These are phyloP conservation scores for Helogale parvula DNA, from an alignment of 2,113 vertebrate species.

Conservation along the genomic window DNA sequence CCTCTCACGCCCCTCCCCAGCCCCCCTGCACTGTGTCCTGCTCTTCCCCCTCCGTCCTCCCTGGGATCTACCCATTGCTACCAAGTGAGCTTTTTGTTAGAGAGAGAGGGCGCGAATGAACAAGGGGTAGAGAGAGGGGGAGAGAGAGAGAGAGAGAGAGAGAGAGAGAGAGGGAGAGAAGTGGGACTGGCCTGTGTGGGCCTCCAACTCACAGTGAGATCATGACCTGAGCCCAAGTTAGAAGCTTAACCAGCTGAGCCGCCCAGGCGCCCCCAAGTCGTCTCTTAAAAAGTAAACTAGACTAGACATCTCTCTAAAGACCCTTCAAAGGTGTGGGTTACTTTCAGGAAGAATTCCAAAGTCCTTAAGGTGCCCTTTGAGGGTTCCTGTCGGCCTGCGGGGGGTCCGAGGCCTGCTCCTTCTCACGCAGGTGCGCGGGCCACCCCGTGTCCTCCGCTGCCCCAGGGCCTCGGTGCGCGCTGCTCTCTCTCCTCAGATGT, in stretches of 20 bases:
- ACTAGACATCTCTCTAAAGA: not conserved
- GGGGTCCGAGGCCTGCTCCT: not conserved
- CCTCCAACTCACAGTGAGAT: too few species aligned
- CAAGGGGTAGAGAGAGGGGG: too few species aligned
- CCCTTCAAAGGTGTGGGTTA: not conserved
- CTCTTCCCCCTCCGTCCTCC: not conserved
- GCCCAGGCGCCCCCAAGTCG: too few species aligned
- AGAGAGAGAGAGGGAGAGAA: too few species aligned
- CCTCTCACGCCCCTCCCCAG: not conserved
- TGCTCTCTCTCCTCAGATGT: not conserved
- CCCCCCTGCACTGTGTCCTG: not conserved
- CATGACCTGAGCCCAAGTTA: too few species aligned
- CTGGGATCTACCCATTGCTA: not conserved
- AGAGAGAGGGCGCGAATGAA: too few species aligned
- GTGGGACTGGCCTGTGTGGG: too few species aligned
- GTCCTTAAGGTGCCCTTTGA: not conserved
- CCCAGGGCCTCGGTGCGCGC: not conserved
- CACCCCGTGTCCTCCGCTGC: not conserved
- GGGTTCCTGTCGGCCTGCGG: not conserved
- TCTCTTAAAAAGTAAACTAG: not conserved
- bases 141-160: too few species aligned
- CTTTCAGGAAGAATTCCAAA: not conserved
- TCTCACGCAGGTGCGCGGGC: not conserved
- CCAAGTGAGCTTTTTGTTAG: not conserved
- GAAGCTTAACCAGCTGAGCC: too few species aligned